Base-by-base conservation (phyloP, 2,797 vertebrate species). In the Oryzias sinensis region DNA sequence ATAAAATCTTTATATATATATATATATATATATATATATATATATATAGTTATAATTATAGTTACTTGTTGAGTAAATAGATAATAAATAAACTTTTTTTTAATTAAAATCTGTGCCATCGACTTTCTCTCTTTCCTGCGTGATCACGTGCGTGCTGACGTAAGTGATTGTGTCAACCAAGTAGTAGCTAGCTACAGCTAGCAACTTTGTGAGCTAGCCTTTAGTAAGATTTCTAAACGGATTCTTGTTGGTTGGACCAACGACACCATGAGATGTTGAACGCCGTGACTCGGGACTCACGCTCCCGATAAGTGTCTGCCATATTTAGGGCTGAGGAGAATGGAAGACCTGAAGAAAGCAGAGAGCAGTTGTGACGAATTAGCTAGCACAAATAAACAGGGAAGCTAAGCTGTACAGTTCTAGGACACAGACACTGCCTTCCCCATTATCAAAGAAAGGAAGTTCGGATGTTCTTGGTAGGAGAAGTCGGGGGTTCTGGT, bases 111-210 rank as follows among this genome's bases (percentile, higher is more conserved):
- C 77, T 77, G 61, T 43, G 63, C 49, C 57, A 76, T 79, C 80
- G 76, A 76, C 82, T 49, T 59, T 46, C 43, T 63, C 64, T 17
- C 51, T 50, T 56, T 22, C 52, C 64, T 56, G 44, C 53, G 55
- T 41, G 49, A 48, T 5, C 8, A 50, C 27, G 44, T 68, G 56
- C 53, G 46, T 70, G 43, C 59, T 47, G 58, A 59, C 44, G 43
- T 61, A 22, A 62, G 70, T 56, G 75, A 27, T 59, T 59, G 80
- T 76, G 84, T 87, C 80, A 89, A 83, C 79, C 33, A 37, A 47
- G 18, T 47, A 47, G 45, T 86, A 80, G 81, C 79, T 87, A 87
- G 89, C 85, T 69, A 56, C 58, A 50, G 72, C 74, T 86, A 85
- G 86, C 85, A 81, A 41, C 49, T 47, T 69, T 62, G 68, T 62